A percentile compares a stretch with the other conserved stretches of the same genome.
Conservation (phyloP, 2,113 vertebrate species). For the Gyps fulvus region DNA sequence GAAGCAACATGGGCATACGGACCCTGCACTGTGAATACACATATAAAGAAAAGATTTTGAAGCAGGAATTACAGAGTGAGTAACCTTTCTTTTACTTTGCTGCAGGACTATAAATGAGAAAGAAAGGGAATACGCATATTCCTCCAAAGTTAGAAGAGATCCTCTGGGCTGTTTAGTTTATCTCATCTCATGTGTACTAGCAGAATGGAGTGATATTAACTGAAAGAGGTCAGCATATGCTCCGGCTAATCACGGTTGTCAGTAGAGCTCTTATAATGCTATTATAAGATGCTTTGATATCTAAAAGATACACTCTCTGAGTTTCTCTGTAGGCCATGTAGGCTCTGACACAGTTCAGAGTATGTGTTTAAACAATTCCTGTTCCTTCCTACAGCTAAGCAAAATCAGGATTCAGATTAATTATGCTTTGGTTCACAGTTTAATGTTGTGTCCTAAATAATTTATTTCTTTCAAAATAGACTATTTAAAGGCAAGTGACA, state of each 20-base stretch:
- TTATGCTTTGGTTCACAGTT: slow-evolving; percentile 17
- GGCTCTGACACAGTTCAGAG: background rate
- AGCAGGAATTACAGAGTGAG: background rate
- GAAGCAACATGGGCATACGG: background rate
- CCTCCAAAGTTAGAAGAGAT: background rate
- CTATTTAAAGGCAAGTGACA: slow-evolving; percentile 23
- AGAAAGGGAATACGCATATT: background rate
- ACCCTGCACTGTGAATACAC: background rate
- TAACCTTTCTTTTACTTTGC: background rate
- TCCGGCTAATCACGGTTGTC: slow-evolving; percentile 4
- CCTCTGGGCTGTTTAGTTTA: background rate
- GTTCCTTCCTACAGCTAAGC: background rate
- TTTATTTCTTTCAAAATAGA: slow-evolving; percentile 31
- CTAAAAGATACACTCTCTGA: background rate
- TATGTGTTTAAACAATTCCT: background rate
- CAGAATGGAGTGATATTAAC: background rate
- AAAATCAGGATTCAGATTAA: slow-evolving; percentile 17
- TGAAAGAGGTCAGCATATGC: slow-evolving; percentile 29
- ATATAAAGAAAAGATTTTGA: background rate
- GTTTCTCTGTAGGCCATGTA: slow-evolving; percentile 10
- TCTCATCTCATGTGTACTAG: background rate
- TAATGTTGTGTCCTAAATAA: slow-evolving; percentile 3
- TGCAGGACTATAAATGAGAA: background rate
- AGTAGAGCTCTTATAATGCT: background rate
- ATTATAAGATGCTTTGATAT: background rate